Percentiles rank a stretch among this genome's conserved stretches.
Conservation (phyloP, 2,888 invertebrate species). For the Lamproptera curius region DNA sequence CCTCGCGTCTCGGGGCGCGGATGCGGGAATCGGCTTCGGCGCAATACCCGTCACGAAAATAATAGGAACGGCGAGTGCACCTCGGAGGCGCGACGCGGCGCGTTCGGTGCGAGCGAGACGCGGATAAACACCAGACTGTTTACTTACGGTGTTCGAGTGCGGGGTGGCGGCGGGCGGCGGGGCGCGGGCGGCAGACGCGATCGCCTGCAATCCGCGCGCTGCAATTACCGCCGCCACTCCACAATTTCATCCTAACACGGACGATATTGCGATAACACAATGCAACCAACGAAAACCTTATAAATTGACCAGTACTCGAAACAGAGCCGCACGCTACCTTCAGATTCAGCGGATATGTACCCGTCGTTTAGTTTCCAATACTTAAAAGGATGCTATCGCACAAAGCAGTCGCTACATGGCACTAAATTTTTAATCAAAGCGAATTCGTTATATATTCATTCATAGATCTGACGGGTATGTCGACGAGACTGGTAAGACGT, state of each 20-base stretch:
- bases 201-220: constrained; percentile 75
- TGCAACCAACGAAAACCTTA: constrained; percentile 6
- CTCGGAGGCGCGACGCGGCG: constrained; percentile 76
- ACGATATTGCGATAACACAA: constrained; percentile 33
- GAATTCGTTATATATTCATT: too few species aligned
- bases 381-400: too few species aligned
- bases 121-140: constrained; percentile 78
- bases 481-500: too few species aligned
- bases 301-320: background rate
- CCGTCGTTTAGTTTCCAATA: too few species aligned
- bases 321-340: constrained; percentile 9
- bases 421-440: too few species aligned
- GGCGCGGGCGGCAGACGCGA: constrained; percentile 40
- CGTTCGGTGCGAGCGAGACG: constrained; percentile 77
- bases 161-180: constrained; percentile 57
- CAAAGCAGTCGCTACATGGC: too few species aligned
- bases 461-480: too few species aligned
- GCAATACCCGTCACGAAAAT: constrained; percentile 79
- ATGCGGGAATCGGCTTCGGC: constrained; percentile 78
- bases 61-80: constrained; percentile 78
- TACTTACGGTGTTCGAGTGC: constrained; percentile 75
- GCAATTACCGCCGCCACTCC: constrained; percentile 70
- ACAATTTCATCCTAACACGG: constrained; percentile 59
- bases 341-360: background rate
- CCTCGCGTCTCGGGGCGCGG: constrained; percentile 77